Evolutionary conservation across 2,797 vertebrate species (phyloP).

Genomic region (Chromis chromis): DNA sequence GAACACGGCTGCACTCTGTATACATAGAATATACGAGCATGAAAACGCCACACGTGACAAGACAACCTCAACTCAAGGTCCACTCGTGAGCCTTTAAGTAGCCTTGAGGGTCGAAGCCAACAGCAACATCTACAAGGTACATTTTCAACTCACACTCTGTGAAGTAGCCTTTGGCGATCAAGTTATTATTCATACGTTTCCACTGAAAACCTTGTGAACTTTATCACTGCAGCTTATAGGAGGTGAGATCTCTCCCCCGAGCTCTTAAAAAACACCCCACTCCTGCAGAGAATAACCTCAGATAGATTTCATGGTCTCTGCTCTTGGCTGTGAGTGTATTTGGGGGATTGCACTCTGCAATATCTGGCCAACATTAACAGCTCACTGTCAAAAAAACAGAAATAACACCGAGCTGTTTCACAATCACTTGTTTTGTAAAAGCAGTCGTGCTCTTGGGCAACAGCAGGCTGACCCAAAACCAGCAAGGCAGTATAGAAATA

Average conservation of each 20-base stretch:
- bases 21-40: not conserved
- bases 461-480: slow-evolving; percentile 5
- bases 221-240: too few species aligned
- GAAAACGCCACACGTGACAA: not conserved
- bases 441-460: not conserved
- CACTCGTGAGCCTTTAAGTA: not conserved
- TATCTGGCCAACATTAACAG: slow-evolving; percentile 18
- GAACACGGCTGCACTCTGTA: not conserved
- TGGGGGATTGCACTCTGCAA: not conserved
- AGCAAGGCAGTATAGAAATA: not conserved
- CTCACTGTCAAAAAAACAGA: not conserved
- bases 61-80: not conserved
- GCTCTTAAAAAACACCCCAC: too few species aligned
- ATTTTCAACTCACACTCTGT: too few species aligned
- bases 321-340: not conserved
- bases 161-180: not conserved
- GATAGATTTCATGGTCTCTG: slow-evolving; percentile 19
- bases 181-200: not conserved
- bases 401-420: not conserved
- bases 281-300: slow-evolving; percentile 13
- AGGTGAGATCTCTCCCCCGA: not conserved
- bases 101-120: not conserved
- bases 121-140: not conserved
- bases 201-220: not conserved
- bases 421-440: not conserved